Base-by-base conservation (phyloP, 1,140 invertebrate genomes). In the Maniola jurtina region DNA sequence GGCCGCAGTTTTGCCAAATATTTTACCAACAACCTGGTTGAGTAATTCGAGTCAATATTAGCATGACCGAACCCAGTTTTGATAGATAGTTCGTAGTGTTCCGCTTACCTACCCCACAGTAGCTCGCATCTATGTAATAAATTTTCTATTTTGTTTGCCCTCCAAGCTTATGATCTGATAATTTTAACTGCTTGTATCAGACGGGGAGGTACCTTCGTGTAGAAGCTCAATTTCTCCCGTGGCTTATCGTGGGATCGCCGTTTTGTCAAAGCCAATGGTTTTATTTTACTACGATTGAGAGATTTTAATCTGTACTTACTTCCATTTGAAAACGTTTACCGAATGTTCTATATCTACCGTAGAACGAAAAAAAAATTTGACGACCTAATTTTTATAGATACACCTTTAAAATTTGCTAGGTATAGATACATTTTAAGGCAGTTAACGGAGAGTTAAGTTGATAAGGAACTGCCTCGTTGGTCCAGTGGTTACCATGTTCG, bases 111-210 rank as follows among this genome's bases (percentile, higher is more conserved):
- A 47, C 54, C 34, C 61, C 57, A 58, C 38, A 36, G 25, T 34
- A 38, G 6, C 54, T 6, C 33, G 25, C 16, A 9, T 9, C 50
- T 15, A 57, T 35, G 64, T 54, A 71, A 74, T 80, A 82, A 82
- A 76, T 79, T 69, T 66, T n/a, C 70, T 73, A 71, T 79, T 72
- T 72, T 25, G 25, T 25, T 70, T 70, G 64, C 60, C 68, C 61
- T 63, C 56, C 45, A 55, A 66, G 59, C 35, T 68, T 70, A 68
- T 72, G 68, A 82, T 82, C 77, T 72, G 80, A 84, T 84, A 80
- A 75, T 76, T 73, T 79, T 76, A 74, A 78, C 70, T 68, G 64
- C 67, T 55, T 14, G 55, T 42, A 62, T 66, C 56, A 45, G 56
- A 66, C 48, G 54, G 60, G 61, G 64, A 61, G 67, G 72, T 63